These are phyloP conservation scores for Sympetrum striolatum DNA, from an alignment of 2,888 invertebrate genomes.

Conservation along the genomic window DNA sequence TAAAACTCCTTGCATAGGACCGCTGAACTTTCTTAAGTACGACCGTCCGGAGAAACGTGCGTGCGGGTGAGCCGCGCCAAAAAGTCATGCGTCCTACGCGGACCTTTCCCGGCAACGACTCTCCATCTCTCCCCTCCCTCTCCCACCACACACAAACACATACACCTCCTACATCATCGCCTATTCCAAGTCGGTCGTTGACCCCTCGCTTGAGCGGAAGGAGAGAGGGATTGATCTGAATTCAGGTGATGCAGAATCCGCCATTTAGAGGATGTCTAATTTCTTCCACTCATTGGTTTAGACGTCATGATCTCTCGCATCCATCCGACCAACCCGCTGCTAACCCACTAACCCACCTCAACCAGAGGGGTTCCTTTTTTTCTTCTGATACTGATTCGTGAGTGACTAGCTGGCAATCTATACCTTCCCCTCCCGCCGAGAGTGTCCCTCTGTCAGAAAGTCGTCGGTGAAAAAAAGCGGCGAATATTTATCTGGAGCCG, in stretches of 20 bases:
- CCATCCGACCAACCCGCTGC: conserved; percentile 5
- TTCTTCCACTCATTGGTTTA: background rate
- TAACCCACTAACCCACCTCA: conserved; percentile 41
- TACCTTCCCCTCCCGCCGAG: background rate
- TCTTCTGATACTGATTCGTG: background rate
- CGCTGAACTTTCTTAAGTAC: background rate
- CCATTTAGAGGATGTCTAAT: conserved; percentile 28
- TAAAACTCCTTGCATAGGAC: no score
- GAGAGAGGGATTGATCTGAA: conserved; percentile 33
- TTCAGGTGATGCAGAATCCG: conserved; percentile 34
- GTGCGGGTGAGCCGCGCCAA: background rate
- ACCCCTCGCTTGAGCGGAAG: background rate
- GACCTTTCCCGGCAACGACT: background rate
- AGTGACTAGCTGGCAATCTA: conserved; percentile 15
- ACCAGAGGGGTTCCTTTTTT: background rate
- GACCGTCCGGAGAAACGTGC: background rate
- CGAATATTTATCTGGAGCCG: no score
- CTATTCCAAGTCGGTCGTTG: conserved; percentile 40
- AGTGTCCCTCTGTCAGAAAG: background rate
- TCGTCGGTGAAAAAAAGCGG: background rate
- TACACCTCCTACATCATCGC: conserved; percentile 15
- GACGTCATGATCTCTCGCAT: background rate
- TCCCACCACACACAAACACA: background rate
- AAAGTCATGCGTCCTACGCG: background rate
- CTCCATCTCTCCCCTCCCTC: background rate